Percentiles rank a stretch among this genome's conserved stretches.
phyloP scores from a whole-genome alignment of 2,888 invertebrate species.

The Globia sparganii region DNA sequence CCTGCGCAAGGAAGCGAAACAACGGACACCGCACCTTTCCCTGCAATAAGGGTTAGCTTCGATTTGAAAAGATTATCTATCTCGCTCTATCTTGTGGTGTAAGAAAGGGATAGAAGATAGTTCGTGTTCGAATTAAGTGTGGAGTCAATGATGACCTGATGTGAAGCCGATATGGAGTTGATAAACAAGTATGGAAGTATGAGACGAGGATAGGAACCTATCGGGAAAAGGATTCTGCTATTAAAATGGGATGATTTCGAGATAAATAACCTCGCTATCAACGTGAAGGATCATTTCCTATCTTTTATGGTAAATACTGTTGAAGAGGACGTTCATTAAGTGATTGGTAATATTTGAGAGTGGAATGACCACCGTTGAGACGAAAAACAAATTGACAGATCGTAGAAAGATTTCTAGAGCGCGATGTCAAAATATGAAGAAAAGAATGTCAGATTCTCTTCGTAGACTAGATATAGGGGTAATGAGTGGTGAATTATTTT shows the following conservation, averaged over 20 bases:
- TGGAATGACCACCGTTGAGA: background rate
- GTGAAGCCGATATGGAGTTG: slow-evolving; percentile 41
- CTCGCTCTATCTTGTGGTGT: slow-evolving; percentile 25
- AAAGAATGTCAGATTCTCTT: background rate
- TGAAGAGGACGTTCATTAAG: background rate
- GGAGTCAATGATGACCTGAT: slow-evolving; percentile 46
- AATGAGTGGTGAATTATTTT: background rate
- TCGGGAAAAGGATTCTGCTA: background rate
- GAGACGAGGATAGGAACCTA: slow-evolving; percentile 6
- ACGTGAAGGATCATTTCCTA: background rate
- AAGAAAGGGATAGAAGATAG: slow-evolving; percentile 39
- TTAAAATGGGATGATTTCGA: background rate
- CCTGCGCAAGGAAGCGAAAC: slow-evolving; percentile 70
- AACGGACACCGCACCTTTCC: slow-evolving; percentile 69
- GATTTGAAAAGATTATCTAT: slow-evolving; percentile 49
- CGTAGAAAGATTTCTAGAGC: background rate
- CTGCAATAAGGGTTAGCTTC: slow-evolving; percentile 61
- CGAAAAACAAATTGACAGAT: background rate
- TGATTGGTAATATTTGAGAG: background rate
- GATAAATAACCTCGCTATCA: slow-evolving; percentile 3
- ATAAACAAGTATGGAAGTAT: slow-evolving; percentile 40
- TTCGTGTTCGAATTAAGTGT: slow-evolving; percentile 55
- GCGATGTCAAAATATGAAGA: background rate
- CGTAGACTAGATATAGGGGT: background rate
- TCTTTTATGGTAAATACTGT: background rate